phyloP scores from a whole-genome alignment of 2,113 vertebrate genomes.

The Polypterus bichir region DNA sequence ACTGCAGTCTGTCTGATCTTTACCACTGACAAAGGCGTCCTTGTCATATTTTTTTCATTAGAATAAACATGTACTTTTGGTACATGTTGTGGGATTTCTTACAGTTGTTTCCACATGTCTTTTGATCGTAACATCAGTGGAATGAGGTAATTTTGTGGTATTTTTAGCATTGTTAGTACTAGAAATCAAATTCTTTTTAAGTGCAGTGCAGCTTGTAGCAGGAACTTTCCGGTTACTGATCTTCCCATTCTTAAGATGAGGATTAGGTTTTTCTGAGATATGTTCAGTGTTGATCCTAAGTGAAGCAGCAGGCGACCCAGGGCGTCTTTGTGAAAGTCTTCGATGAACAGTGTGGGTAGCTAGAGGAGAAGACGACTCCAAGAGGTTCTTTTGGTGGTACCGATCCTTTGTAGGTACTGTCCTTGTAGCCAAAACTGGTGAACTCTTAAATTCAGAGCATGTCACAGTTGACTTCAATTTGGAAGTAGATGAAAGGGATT shows the following conservation, averaged over 20 bases:
- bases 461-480: neutral
- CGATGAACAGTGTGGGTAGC: neutral
- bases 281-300: constrained; percentile 29
- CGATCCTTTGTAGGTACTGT: neutral
- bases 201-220: constrained; percentile 18
- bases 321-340: constrained; percentile 34
- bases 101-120: neutral
- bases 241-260: constrained; percentile 21
- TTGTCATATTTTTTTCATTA: constrained; percentile 30
- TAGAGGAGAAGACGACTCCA: constrained; percentile 8
- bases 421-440: neutral
- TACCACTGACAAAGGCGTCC: constrained; percentile 39
- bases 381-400: constrained; percentile 11
- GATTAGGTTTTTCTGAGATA: constrained; percentile 26
- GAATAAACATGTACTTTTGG: constrained; percentile 8
- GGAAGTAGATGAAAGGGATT: neutral
- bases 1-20: constrained; percentile 52
- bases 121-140: neutral
- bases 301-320: constrained; percentile 33
- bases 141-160: neutral
- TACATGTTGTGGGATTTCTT: constrained; percentile 14
- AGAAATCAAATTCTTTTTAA: constrained; percentile 21
- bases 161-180: neutral
- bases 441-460: neutral
- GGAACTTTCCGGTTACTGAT: constrained; percentile 9